Percentiles rank a stretch among this genome's conserved stretches.
phyloP scores from a whole-genome alignment of 2,888 invertebrate species.

The Vesta saturnalis region DNA sequence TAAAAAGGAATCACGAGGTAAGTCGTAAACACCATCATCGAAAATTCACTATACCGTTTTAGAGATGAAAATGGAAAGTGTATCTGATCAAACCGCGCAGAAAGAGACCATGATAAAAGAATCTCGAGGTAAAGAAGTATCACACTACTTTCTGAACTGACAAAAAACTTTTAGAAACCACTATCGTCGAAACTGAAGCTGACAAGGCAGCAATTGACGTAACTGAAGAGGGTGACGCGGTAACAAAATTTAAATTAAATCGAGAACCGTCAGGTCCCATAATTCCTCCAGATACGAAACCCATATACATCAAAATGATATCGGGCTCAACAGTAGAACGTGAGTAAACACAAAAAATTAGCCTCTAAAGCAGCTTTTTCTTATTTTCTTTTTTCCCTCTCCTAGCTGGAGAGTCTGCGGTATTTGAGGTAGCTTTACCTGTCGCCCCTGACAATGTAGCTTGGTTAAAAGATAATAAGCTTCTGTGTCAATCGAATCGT shows the following conservation, averaged over 20 bases:
- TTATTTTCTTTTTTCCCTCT: not conserved
- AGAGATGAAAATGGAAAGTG: too few species aligned
- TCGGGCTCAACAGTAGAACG: slow-evolving; percentile 82
- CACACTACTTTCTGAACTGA: too few species aligned
- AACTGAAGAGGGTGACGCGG: slow-evolving; percentile 14
- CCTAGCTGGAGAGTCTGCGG: slow-evolving; percentile 84
- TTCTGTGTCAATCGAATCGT: slow-evolving; percentile 76
- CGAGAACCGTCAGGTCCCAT: slow-evolving; percentile 31
- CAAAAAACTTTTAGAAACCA: not conserved
- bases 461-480: slow-evolving; percentile 91
- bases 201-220: not conserved
- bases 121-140: too few species aligned
- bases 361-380: not conserved
- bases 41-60: too few species aligned
- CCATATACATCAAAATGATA: slow-evolving; percentile 77
- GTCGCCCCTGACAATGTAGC: slow-evolving; percentile 73
- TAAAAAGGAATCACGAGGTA: too few species aligned
- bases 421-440: slow-evolving; percentile 80
- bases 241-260: slow-evolving; percentile 43
- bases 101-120: too few species aligned
- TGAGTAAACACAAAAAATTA: slow-evolving; percentile 65
- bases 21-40: too few species aligned
- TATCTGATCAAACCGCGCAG: too few species aligned
- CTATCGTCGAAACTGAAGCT: not conserved
- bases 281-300: slow-evolving; percentile 68